Conservation (phyloP, 2,113 vertebrate genomes). For the Falcunculus frontatus region DNA sequence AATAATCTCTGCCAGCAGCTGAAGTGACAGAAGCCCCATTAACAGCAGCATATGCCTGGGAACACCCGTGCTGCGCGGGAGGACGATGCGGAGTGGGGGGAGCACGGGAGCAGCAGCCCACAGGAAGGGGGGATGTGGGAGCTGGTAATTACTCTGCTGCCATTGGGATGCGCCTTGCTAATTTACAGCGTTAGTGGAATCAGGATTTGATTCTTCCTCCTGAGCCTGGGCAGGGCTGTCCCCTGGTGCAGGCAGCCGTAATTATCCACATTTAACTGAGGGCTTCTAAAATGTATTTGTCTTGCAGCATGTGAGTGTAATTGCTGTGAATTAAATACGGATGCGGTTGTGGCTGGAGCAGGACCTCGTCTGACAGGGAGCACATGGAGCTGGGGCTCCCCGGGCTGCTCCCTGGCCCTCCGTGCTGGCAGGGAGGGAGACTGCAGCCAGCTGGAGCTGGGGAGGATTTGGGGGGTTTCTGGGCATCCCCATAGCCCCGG, state of each 20-base stretch:
- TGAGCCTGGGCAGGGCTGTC: not conserved
- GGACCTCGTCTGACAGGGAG: not conserved
- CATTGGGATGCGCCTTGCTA: conserved; percentile 69
- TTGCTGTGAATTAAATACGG: conserved; percentile 23
- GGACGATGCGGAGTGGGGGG: not conserved
- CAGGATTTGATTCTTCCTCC: not conserved
- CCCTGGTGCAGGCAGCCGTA: conserved; percentile 1
- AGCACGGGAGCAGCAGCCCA: not conserved
- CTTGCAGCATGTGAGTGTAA: conserved; percentile 23
- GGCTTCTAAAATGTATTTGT: conserved; percentile 64
- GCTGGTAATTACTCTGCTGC: conserved; percentile 71
- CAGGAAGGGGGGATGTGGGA: conserved; percentile 32
- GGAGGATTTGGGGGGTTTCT: not conserved
- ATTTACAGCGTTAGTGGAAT: conserved; percentile 46
- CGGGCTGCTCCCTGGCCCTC: not conserved
- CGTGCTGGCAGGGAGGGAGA: rapidly evolving
- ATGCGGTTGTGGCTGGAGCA: not conserved
- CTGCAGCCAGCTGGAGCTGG: not conserved
- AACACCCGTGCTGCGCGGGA: not conserved
- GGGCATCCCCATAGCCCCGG: not conserved
- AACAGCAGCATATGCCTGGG: conserved; percentile 71
- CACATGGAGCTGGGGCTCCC: not conserved
- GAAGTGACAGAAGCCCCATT: conserved; percentile 73
- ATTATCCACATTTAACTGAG: conserved; percentile 51
- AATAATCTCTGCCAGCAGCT: conserved; percentile 67